These are phyloP conservation scores for Melanostoma mellinum DNA, from an alignment of 2,888 invertebrate species.

Conservation along the genomic window DNA sequence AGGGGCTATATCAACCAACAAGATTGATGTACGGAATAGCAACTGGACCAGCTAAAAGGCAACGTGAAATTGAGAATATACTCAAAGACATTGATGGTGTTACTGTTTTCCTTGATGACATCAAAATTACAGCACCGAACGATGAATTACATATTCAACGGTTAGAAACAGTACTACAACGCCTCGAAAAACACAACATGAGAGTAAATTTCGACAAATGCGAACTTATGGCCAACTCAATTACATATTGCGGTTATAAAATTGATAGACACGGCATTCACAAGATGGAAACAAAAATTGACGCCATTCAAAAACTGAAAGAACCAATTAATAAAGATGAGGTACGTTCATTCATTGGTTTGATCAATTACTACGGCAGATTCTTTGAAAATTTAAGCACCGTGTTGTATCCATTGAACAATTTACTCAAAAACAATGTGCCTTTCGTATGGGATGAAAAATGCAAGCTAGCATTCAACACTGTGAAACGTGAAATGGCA, in stretches of 20 bases:
- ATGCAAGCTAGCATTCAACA: conserved; percentile 72
- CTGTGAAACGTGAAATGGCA: conserved; percentile 71
- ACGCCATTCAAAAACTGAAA: conserved; percentile 74
- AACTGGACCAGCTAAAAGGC: too few species aligned
- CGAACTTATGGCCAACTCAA: conserved; percentile 73
- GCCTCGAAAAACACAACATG: conserved; percentile 73
- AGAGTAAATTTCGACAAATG: conserved; percentile 74
- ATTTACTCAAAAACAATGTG: conserved; percentile 71
- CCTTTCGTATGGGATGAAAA: conserved; percentile 73
- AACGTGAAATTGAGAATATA: too few species aligned
- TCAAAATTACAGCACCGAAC: conserved; percentile 70
- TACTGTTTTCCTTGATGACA: too few species aligned
- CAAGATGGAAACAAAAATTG: conserved; percentile 75
- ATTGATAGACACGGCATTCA: conserved; percentile 75
- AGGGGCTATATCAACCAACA: too few species aligned
- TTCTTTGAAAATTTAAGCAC: conserved; percentile 75
- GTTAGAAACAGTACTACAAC: conserved; percentile 72
- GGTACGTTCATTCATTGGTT: conserved; percentile 74
- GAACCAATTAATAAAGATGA: conserved; percentile 72
- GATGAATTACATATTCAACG: conserved; percentile 73
- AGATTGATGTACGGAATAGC: too few species aligned
- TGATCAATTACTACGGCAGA: conserved; percentile 76
- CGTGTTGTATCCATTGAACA: conserved; percentile 74
- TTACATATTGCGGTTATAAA: conserved; percentile 76
- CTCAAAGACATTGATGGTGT: too few species aligned